phyloP scores from a whole-genome alignment of 1,140 invertebrate genomes.

The Aricia agestis region DNA sequence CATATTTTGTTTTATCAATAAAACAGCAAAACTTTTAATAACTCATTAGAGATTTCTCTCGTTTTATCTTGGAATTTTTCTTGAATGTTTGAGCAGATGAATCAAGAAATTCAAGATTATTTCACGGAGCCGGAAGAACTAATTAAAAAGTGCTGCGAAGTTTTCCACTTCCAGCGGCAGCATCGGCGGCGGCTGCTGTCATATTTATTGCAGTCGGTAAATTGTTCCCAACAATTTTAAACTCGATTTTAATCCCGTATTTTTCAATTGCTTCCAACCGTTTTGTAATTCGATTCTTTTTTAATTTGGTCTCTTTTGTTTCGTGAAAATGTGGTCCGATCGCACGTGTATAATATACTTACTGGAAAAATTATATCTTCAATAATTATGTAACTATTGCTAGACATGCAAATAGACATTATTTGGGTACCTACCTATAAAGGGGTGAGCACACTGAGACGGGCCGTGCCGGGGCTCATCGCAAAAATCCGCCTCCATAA shows the following conservation, averaged over 20 bases:
- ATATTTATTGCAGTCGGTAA: conserved; percentile 69
- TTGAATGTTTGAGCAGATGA: conserved; percentile 52
- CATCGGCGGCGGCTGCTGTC: conserved; percentile 64
- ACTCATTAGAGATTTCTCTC: neutral
- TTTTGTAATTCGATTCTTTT: neutral
- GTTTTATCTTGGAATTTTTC: neutral
- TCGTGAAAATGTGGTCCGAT: no score
- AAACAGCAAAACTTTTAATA: neutral
- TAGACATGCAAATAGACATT: no score
- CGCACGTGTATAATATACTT: no score
- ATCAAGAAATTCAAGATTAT: conserved; percentile 70
- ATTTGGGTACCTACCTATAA: no score
- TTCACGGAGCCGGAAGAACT: conserved; percentile 72
- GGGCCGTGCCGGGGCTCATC: no score
- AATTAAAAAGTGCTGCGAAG: conserved; percentile 64
- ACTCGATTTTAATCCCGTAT: neutral
- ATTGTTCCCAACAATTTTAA: conserved; percentile 18
- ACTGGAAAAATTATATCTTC: no score
- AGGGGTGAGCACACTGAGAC: no score
- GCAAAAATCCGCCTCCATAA: no score
- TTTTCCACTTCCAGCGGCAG: conserved; percentile 69
- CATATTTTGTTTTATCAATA: no score
- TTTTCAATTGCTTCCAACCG: neutral
- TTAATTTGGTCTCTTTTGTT: neutral
- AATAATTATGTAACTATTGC: no score